Base-by-base conservation (phyloP, 2,797 vertebrate species). In the Pipistrellus pygmaeus region DNA sequence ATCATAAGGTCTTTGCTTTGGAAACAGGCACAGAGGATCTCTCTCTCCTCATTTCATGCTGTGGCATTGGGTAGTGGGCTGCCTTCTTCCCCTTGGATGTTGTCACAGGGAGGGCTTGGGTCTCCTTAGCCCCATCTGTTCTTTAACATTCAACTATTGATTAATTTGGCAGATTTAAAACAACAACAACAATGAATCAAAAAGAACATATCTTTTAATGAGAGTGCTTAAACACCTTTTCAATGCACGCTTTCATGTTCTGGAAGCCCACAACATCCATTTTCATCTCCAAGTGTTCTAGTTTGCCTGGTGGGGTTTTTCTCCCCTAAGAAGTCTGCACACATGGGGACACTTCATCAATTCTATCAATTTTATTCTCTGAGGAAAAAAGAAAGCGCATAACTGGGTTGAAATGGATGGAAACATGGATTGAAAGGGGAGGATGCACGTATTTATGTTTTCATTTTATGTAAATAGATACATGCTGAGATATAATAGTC, bases 181-280 rank as follows among this genome's bases (percentile, higher is more conserved):
- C 9, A 44, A 44, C 10, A 30, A 51, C 71, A 85, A 89, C 64
- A 94, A 95, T 95, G 96, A 95, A 96, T 96, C 95, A 95, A 88
- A 96, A 69, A 91, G 91, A 95, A 60, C 57, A 76, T 38, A 30
- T 53, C 88, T 97, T 14, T 72, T 91, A 90, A 76, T 46, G n/a
- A 86, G 75, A 95, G 95, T 69, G 88, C 76, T 95, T 92, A 38
- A 87, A 76, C 93, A 78, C 20, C 17, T 77, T 90, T 92, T 84
- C 85, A 90, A 88, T 72, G 87, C 69, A 83, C n/a, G 72, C 91
- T 82, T 88, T 91, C 38, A 10, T 72, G 35, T 93, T 96, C 86
- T 73, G 27, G 91, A 92, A 95, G 48, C 87, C 53, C 83, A 95
- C 89, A 86, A 68, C 23, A 1, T 60, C 80, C 75, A 84, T 69